Evolutionary conservation across 2,888 invertebrate species (phyloP).

Genomic region (Hedya salicella): DNA sequence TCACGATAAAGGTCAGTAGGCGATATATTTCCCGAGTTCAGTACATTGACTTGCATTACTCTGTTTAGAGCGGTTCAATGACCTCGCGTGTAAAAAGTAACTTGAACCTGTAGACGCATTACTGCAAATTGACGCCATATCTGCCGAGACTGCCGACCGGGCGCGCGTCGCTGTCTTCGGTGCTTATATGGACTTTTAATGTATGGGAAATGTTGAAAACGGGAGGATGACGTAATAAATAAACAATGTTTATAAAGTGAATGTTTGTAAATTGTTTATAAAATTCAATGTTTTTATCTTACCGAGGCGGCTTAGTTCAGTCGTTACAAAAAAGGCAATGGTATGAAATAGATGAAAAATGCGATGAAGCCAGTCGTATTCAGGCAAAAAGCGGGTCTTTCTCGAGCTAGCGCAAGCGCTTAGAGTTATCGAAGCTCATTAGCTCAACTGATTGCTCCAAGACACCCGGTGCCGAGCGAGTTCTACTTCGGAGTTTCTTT

Average conservation of each 20-base stretch:
- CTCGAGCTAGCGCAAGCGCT: constrained; percentile 6
- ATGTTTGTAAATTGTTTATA: neutral
- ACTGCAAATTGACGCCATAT: constrained; percentile 81
- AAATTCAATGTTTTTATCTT: neutral
- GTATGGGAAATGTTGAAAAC: constrained; percentile 35
- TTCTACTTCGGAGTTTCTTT: constrained; percentile 5
- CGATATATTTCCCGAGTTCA: constrained; percentile 58
- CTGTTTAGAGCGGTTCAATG: constrained; percentile 72
- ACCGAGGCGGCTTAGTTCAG: neutral
- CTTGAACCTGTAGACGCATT: constrained; percentile 71
- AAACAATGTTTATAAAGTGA: constrained; percentile 15
- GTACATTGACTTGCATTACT: constrained; percentile 54
- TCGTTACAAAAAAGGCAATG: neutral
- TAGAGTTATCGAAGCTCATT: constrained; percentile 31
- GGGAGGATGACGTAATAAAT: constrained; percentile 29
- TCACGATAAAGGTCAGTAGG: constrained; percentile 39
- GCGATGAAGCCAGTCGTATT: neutral
- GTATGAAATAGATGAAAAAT: neutral
- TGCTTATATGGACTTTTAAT: constrained; percentile 36
- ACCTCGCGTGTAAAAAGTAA: constrained; percentile 76
- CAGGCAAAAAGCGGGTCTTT: constrained; percentile 6
- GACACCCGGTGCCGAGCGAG: constrained; percentile 20
- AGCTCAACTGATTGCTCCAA: constrained; percentile 27
- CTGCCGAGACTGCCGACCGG: constrained; percentile 59
- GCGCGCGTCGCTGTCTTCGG: constrained; percentile 34